These are phyloP conservation scores for Trimorus sp. DNA, from an alignment of 2,888 invertebrate genomes.

Conservation along the genomic window DNA sequence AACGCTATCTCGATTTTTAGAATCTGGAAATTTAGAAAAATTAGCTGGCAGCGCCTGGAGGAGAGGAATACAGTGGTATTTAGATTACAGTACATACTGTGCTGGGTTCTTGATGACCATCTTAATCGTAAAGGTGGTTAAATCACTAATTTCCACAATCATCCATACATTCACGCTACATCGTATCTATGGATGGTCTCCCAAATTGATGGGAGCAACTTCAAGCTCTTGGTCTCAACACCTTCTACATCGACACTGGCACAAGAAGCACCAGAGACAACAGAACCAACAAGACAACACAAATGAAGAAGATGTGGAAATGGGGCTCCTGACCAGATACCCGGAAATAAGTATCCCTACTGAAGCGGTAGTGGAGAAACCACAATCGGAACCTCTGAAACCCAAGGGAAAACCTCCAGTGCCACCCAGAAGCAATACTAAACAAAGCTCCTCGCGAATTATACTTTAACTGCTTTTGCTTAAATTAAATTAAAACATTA, in stretches of 20 bases:
- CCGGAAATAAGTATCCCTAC: too few relatives aligned
- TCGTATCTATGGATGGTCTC: not conserved
- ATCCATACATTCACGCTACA: not conserved
- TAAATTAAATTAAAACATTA: too few relatives aligned
- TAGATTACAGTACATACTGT: not conserved
- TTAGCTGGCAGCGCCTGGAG: not conserved
- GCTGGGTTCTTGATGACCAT: not conserved
- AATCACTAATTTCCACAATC: not conserved
- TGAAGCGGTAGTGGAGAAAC: too few relatives aligned
- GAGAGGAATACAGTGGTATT: not conserved
- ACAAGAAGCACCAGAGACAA: too few relatives aligned
- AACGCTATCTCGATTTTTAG: not conserved
- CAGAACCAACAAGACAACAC: too few relatives aligned
- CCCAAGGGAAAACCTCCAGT: too few relatives aligned
- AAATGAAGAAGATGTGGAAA: too few relatives aligned
- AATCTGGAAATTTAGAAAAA: not conserved
- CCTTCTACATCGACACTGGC: not conserved
- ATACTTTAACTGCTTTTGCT: too few relatives aligned
- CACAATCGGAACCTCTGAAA: too few relatives aligned
- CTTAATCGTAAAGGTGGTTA: not conserved
- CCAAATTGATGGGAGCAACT: not conserved
- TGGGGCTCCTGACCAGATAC: too few relatives aligned
- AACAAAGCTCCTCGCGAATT: too few relatives aligned
- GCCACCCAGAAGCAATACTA: too few relatives aligned
- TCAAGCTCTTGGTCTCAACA: not conserved